Evolutionary conservation across 2,797 vertebrate species (phyloP).

Genomic region (Rhinoraja longicauda): DNA sequence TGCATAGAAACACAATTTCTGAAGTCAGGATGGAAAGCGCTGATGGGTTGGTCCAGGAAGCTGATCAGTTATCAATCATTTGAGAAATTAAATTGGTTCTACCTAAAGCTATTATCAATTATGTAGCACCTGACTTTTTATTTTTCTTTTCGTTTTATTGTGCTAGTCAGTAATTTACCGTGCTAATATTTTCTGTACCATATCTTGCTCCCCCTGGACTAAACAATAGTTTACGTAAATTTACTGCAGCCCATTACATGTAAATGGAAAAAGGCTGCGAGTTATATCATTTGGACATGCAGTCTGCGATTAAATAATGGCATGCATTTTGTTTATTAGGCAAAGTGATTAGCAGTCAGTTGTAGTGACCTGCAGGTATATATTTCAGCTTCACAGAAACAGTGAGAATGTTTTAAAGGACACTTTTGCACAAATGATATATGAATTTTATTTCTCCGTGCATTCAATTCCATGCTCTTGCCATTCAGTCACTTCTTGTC

Average conservation of each 20-base stretch:
- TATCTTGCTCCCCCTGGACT: constrained; percentile 35
- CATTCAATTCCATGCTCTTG: constrained; percentile 55
- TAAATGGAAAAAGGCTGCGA: constrained; percentile 23
- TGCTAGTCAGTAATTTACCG: constrained; percentile 46
- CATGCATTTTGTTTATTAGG: constrained; percentile 15
- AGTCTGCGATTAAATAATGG: constrained; percentile 24
- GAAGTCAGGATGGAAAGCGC: neutral
- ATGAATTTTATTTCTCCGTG: constrained; percentile 49
- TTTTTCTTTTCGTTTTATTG: constrained; percentile 55
- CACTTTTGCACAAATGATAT: neutral
- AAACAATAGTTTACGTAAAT: constrained; percentile 37
- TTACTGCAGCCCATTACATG: constrained; percentile 26
- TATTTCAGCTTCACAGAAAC: neutral
- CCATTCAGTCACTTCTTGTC: constrained; percentile 75
- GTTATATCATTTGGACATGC: constrained; percentile 31
- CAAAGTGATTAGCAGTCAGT: constrained; percentile 31
- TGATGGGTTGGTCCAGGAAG: neutral
- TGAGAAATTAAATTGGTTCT: constrained; percentile 33
- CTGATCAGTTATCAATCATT: constrained; percentile 29
- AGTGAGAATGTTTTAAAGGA: neutral
- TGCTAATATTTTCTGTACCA: constrained; percentile 27
- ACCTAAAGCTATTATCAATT: constrained; percentile 37
- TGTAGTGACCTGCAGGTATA: neutral
- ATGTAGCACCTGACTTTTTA: constrained; percentile 42
- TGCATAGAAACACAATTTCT: constrained; percentile 27